A percentile compares a stretch with the other conserved stretches of the same genome.
phyloP scores from a whole-genome alignment of 2,113 vertebrate genomes.

The Malurus melanocephalus region DNA sequence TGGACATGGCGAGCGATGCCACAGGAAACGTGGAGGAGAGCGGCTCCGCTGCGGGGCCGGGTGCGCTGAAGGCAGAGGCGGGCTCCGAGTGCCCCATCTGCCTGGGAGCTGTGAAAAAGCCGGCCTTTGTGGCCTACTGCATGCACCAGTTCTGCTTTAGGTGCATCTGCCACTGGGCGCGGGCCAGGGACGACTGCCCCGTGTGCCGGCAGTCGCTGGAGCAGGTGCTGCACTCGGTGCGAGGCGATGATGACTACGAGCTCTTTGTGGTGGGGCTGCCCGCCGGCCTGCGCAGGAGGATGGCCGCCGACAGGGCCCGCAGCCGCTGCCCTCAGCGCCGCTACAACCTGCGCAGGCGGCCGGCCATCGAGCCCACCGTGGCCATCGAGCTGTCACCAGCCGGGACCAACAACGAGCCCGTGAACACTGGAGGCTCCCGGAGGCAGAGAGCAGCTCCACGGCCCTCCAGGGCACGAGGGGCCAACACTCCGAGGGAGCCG shows the following conservation, averaged over 20 bases:
- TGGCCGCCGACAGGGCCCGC: background rate
- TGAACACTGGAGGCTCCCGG: accelerated
- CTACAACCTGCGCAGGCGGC: background rate
- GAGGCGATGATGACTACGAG: background rate
- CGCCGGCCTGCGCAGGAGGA: background rate
- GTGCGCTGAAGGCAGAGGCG: accelerated
- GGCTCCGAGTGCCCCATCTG: background rate
- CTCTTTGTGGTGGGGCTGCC: background rate
- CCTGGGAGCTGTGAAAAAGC: background rate
- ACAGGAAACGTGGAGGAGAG: background rate
- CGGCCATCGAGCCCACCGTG: accelerated
- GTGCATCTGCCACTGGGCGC: background rate
- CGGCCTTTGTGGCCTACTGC: background rate
- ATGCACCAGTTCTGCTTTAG: background rate
- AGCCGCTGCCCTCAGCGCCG: background rate
- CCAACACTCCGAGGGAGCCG: too few relatives aligned
- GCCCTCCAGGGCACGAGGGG: too few relatives aligned
- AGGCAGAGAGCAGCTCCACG: background rate
- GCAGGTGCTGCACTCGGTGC: background rate
- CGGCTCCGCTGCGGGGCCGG: background rate
- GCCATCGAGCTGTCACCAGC: too few relatives aligned
- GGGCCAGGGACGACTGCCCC: background rate
- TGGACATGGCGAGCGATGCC: background rate
- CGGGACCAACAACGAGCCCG: too few relatives aligned
- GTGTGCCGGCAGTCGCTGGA: background rate